Evolutionary conservation across 2,797 vertebrate genomes (phyloP).

Genomic region (Tenualosa thibaudeaui): DNA sequence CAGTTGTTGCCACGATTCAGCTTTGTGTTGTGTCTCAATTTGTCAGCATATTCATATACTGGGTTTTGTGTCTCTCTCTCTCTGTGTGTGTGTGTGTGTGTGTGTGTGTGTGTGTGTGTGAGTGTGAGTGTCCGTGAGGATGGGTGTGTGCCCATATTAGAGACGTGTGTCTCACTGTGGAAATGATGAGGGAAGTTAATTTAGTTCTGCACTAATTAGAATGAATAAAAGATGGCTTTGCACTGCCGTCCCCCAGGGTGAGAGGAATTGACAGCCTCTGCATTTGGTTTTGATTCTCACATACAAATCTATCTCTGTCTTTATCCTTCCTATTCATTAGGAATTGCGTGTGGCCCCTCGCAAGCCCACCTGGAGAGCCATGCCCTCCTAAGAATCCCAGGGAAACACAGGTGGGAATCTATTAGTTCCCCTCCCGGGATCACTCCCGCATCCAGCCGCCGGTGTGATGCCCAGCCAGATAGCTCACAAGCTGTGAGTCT

Average conservation of each 20-base stretch:
- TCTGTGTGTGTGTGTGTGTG: conserved; percentile 27
- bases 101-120: conserved; percentile 30
- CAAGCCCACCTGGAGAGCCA: background rate
- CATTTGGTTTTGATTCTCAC: conserved; percentile 42
- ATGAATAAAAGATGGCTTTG: conserved; percentile 69
- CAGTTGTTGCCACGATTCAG: background rate
- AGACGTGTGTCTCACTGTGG: conserved; percentile 59
- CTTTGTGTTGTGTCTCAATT: conserved; percentile 21
- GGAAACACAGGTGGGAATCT: conserved; percentile 6
- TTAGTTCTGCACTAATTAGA: conserved; percentile 69
- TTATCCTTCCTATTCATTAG: conserved; percentile 8
- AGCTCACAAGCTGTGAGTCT: background rate
- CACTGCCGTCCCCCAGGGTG: conserved; percentile 58
- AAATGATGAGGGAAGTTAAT: conserved; percentile 68
- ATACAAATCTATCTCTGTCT: conserved; percentile 23
- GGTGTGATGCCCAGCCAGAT: background rate
- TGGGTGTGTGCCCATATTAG: conserved; percentile 48
- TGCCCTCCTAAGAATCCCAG: background rate
- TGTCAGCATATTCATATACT: background rate
- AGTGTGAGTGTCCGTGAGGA: background rate
- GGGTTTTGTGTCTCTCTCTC: background rate
- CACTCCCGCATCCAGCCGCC: background rate
- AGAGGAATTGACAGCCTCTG: conserved; percentile 61
- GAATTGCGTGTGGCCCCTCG: background rate
- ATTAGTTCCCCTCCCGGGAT: background rate